A percentile compares a stretch with the other conserved stretches of the same genome.
phyloP scores from a whole-genome alignment of 2,888 invertebrate genomes.

The Caenorhabditis zanzibari region DNA sequence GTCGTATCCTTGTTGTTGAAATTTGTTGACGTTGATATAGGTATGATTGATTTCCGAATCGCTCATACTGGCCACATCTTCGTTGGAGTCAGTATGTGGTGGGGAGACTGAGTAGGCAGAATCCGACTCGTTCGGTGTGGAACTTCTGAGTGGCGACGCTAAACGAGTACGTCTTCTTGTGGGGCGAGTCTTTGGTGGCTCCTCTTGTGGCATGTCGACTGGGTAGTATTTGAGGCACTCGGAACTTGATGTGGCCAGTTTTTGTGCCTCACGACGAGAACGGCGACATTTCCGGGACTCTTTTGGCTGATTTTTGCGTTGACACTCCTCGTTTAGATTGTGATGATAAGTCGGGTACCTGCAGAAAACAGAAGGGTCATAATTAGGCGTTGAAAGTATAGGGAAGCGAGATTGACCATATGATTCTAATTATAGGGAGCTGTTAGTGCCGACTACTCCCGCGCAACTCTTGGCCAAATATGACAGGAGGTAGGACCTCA shows the following conservation, averaged over 20 bases:
- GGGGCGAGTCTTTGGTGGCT: slow-evolving; percentile 11
- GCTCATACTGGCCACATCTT: slow-evolving; percentile 55
- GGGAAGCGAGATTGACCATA: slow-evolving; percentile 30
- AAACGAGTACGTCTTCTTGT: slow-evolving; percentile 49
- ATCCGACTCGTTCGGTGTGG: slow-evolving; percentile 74
- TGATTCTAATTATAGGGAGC: slow-evolving; percentile 58
- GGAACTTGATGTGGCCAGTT: slow-evolving; percentile 63
- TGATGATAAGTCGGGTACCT: slow-evolving; percentile 65
- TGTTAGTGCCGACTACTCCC: slow-evolving; percentile 30
- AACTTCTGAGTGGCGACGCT: slow-evolving; percentile 61
- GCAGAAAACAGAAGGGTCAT: slow-evolving; percentile 26
- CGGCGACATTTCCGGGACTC: slow-evolving; percentile 21
- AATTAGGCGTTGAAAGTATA: slow-evolving; percentile 42
- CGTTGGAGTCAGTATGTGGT: slow-evolving; percentile 72
- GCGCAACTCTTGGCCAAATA: slow-evolving; percentile 39
- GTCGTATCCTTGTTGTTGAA: slow-evolving; percentile 37
- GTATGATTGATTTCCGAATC: slow-evolving; percentile 73
- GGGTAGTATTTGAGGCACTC: slow-evolving; percentile 78
- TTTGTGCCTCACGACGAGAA: slow-evolving; percentile 51
- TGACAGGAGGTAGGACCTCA: not conserved
- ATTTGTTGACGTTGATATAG: slow-evolving; percentile 70
- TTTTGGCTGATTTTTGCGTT: slow-evolving; percentile 23
- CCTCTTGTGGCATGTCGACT: slow-evolving; percentile 74
- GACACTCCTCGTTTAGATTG: slow-evolving; percentile 55
- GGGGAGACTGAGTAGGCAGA: slow-evolving; percentile 75